These are phyloP conservation scores for Varanus salvator DNA, from an alignment of 2,113 vertebrate species.

Conservation along the genomic window DNA sequence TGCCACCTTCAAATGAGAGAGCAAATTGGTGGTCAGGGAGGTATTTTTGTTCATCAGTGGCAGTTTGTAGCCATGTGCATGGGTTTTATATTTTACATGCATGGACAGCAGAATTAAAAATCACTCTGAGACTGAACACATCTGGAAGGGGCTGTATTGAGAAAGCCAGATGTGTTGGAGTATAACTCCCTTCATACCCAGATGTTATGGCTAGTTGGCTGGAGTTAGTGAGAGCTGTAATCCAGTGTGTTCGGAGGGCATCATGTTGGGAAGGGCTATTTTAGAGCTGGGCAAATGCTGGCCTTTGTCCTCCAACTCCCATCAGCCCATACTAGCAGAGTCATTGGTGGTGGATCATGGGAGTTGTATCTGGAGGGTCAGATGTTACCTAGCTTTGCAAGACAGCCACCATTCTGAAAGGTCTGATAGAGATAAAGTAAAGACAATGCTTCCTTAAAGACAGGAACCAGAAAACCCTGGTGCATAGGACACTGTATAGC, in stretches of 20 bases:
- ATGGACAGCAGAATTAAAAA: not conserved
- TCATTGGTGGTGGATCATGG: too few relatives aligned
- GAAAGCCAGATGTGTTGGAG: too few relatives aligned
- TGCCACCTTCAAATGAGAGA: not conserved
- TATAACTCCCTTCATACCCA: too few relatives aligned
- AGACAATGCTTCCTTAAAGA: not conserved
- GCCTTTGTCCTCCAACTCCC: too few relatives aligned
- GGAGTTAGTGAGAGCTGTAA: not conserved
- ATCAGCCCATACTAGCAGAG: too few relatives aligned
- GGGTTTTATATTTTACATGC: too few relatives aligned
- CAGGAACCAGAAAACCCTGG: not conserved
- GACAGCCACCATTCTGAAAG: not conserved
- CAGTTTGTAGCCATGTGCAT: not conserved
- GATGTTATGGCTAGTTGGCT: too few relatives aligned
- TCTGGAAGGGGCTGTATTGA: not conserved
- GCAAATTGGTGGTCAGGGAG: not conserved
- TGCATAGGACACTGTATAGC: too few relatives aligned
- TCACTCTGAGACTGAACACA: not conserved
- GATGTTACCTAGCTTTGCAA: not conserved
- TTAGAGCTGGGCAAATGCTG: too few relatives aligned
- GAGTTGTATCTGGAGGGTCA: not conserved
- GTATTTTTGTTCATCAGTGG: not conserved
- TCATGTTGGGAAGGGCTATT: too few relatives aligned
- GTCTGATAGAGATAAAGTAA: not conserved
- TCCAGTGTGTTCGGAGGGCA: too few relatives aligned